These are phyloP conservation scores for Lottia gigantea DNA, from an alignment of 2,888 invertebrate genomes.

Conservation along the genomic window DNA sequence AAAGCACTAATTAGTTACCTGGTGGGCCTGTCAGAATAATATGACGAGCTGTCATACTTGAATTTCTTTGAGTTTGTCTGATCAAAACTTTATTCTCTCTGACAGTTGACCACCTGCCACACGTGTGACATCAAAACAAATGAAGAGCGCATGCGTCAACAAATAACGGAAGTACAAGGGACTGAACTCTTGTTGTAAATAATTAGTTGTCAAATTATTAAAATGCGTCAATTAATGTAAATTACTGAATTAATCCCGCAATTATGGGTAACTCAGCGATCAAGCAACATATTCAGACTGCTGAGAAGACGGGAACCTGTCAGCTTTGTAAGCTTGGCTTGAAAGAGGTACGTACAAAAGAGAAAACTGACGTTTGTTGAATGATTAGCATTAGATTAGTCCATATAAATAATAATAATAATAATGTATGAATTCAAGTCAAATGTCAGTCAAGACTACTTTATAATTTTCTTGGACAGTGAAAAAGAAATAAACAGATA, in stretches of 20 bases:
- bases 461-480: too few species aligned
- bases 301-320: conserved; percentile 93
- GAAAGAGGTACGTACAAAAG: conserved; percentile 72
- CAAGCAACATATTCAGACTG: conserved; percentile 91
- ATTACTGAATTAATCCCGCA: neutral
- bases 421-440: too few species aligned
- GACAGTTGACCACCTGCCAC: neutral
- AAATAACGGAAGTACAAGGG: neutral
- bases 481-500: too few species aligned
- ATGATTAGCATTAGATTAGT: too few species aligned
- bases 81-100: neutral
- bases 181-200: neutral
- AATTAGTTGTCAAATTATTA: conserved; percentile 4
- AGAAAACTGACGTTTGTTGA: too few species aligned
- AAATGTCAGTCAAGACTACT: too few species aligned
- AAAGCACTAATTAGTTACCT: conserved; percentile 25
- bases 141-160: conserved; percentile 13
- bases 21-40: conserved; percentile 48
- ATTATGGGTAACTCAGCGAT: conserved; percentile 88
- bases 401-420: too few species aligned
- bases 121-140: conserved; percentile 13
- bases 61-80: neutral
- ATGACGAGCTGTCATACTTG: conserved; percentile 30
- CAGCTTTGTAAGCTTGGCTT: conserved; percentile 86
- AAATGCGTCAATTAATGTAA: neutral